phyloP scores from a whole-genome alignment of 2,888 invertebrate species.

The Drosophila mimica region DNA sequence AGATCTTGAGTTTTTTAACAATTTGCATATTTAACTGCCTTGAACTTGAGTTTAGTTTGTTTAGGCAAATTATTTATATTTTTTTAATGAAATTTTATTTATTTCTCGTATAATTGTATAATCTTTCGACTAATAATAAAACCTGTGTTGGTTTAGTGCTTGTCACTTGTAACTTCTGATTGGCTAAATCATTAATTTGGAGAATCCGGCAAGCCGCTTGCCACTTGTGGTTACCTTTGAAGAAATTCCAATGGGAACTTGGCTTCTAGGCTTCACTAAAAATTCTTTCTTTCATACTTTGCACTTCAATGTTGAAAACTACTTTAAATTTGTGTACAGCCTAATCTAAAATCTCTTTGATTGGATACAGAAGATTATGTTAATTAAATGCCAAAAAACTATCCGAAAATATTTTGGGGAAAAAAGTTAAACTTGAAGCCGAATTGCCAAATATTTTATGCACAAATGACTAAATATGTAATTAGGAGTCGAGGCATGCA shows the following conservation, averaged over 20 bases:
- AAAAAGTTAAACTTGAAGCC: constrained; percentile 26
- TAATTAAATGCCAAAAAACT: constrained; percentile 62
- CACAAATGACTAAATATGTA: constrained; percentile 70
- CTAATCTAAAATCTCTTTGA: constrained; percentile 10
- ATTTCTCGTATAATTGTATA: background rate
- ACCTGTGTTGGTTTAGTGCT: background rate
- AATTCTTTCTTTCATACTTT: background rate
- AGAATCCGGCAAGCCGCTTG: background rate
- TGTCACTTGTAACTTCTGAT: background rate
- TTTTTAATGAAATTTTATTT: background rate
- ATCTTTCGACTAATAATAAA: background rate
- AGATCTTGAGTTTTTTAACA: constrained; percentile 19
- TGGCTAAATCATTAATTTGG: constrained; percentile 1
- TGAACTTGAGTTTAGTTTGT: constrained; percentile 14
- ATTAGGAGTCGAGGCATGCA: constrained; percentile 41
- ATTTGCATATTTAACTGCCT: background rate
- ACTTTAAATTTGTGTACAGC: background rate
- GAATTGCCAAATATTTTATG: constrained; percentile 51
- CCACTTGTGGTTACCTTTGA: constrained; percentile 12
- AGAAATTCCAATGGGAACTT: background rate
- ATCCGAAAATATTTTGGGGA: constrained; percentile 27
- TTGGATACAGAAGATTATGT: constrained; percentile 41
- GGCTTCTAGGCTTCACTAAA: background rate
- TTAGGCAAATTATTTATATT: background rate
- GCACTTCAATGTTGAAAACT: background rate